Evolutionary conservation across 2,888 invertebrate genomes (phyloP).

Genomic region (Metalampra italica): DNA sequence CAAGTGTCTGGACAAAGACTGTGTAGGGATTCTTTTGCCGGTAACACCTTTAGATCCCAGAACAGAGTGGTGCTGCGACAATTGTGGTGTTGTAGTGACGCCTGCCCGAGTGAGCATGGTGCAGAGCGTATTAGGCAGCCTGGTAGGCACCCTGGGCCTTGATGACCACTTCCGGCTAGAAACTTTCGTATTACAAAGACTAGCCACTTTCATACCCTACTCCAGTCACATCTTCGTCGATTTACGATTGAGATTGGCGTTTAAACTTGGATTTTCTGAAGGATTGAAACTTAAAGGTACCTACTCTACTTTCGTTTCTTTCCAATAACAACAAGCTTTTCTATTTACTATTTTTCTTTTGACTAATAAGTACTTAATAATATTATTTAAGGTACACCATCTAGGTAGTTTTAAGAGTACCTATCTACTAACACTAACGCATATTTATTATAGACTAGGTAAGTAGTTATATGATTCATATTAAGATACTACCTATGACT

Average conservation of each 20-base stretch:
- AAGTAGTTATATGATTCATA: too few species aligned
- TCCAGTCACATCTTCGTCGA: constrained; percentile 62
- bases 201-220: constrained; percentile 53
- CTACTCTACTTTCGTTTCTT: too few species aligned
- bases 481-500: too few species aligned
- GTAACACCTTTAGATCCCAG: constrained; percentile 59
- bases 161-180: constrained; percentile 69
- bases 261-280: constrained; percentile 48
- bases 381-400: too few species aligned
- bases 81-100: constrained; percentile 56
- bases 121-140: constrained; percentile 72
- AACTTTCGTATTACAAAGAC: constrained; percentile 41
- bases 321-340: too few species aligned
- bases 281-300: constrained; percentile 52
- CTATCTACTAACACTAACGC: too few species aligned
- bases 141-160: constrained; percentile 66
- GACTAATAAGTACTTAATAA: too few species aligned
- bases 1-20: constrained; percentile 70
- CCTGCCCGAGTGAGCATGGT: constrained; percentile 62
- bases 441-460: too few species aligned
- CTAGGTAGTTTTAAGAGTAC: too few species aligned
- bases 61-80: constrained; percentile 78
- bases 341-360: not conserved
- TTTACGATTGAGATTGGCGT: constrained; percentile 46
- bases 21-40: constrained; percentile 76